Evolutionary conservation across 2,113 vertebrate genomes (phyloP).

Genomic region (Grammomys surdaster): DNA sequence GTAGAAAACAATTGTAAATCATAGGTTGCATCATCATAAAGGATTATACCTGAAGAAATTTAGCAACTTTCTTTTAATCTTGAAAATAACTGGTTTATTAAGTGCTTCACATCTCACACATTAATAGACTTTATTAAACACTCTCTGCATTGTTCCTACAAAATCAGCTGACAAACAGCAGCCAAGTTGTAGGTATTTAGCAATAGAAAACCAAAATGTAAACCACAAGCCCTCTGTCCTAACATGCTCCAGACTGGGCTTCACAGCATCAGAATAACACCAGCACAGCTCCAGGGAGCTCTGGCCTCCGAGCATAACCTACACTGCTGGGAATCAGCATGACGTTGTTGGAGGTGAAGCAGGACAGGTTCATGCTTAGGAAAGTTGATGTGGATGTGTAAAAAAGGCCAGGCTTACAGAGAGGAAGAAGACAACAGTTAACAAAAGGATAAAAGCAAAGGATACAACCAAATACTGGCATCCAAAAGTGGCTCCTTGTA

Average conservation of each 20-base stretch:
- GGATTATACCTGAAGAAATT: neutral
- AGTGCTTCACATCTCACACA: neutral
- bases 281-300: neutral
- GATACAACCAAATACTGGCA: neutral
- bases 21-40: neutral
- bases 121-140: neutral
- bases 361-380: neutral
- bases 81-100: neutral
- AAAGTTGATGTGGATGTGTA: neutral
- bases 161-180: neutral
- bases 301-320: neutral
- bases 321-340: neutral
- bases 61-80: neutral
- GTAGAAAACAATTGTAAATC: neutral
- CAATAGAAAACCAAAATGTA: neutral
- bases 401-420: neutral
- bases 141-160: neutral
- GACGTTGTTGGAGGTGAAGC: neutral
- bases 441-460: slow-evolving; percentile 6
- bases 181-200: neutral
- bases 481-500: neutral
- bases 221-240: slow-evolving; percentile 34
- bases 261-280: neutral
- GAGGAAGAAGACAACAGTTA: slow-evolving; percentile 46
- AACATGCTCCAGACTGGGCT: neutral